Conservation (phyloP, 2,888 invertebrate species). For the Dryobota labecula region DNA sequence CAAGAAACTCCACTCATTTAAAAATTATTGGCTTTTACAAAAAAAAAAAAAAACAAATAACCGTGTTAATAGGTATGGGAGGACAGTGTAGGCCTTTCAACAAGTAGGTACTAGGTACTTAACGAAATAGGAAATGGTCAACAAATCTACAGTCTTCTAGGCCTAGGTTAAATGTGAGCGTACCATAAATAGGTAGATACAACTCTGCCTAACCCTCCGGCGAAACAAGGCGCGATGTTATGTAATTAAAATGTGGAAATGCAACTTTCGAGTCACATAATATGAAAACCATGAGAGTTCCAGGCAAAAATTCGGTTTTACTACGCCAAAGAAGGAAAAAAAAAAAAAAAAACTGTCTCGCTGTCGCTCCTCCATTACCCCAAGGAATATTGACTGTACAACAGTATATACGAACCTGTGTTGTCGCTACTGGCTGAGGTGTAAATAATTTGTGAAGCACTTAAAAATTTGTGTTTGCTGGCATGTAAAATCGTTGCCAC, state of each 20-base stretch:
- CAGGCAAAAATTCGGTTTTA: no score
- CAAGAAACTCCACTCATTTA: no score
- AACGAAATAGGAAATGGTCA: no score
- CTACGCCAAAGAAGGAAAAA: not conserved
- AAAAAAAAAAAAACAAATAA: no score
- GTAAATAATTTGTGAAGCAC: slow-evolving; percentile 70
- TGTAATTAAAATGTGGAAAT: not conserved
- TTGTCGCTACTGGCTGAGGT: slow-evolving; percentile 68
- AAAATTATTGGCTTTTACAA: no score
- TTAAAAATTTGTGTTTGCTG: slow-evolving; percentile 67
- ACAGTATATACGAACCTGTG: slow-evolving; percentile 55
- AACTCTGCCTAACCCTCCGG: not conserved
- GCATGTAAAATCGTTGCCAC: slow-evolving; percentile 59
- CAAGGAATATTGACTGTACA: slow-evolving; percentile 45
- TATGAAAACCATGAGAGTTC: no score
- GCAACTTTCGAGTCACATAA: not conserved
- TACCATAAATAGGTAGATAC: no score
- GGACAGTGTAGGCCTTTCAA: no score
- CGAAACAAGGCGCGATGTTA: not conserved
- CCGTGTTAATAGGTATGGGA: no score
- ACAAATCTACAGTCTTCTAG: no score
- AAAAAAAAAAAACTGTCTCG: not conserved
- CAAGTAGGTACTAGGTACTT: not conserved
- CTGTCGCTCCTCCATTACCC: slow-evolving; percentile 16
- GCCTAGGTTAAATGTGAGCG: no score